A percentile compares a stretch with the other conserved stretches of the same genome.
Conservation (phyloP, 2,113 vertebrate genomes). For the Austrofundulus limnaeus region DNA sequence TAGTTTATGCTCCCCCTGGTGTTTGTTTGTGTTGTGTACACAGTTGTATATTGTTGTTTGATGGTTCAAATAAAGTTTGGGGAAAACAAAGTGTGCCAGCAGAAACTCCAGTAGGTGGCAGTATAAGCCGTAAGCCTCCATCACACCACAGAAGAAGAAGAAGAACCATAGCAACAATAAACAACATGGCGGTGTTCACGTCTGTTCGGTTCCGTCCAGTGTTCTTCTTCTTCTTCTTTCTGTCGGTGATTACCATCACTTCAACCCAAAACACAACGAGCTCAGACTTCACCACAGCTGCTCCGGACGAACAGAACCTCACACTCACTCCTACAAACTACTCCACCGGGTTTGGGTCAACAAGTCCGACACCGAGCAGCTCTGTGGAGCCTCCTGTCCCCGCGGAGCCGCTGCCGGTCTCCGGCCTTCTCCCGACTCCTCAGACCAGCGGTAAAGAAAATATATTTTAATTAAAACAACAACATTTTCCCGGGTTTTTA, state of each 20-base stretch:
- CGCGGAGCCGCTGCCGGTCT: conserved; percentile 28
- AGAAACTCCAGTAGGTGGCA: too few species aligned
- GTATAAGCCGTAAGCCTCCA: too few species aligned
- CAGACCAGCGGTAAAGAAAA: conserved; percentile 35
- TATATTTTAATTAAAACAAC: background rate
- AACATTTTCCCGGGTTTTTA: background rate
- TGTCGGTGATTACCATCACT: background rate
- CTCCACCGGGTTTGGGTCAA: background rate
- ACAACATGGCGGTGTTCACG: conserved; percentile 50
- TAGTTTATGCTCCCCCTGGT: too few species aligned
- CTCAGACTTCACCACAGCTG: background rate
- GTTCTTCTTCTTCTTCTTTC: conserved; percentile 4
- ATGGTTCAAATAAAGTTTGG: too few species aligned
- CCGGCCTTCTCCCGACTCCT: conserved; percentile 29
- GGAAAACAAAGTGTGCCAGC: too few species aligned
- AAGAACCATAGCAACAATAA: conserved; percentile 57
- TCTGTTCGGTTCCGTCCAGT: rapidly evolving
- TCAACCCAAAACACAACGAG: conserved; percentile 2
- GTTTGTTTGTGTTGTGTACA: too few species aligned
- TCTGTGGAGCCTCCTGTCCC: background rate
- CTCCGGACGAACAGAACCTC: background rate
- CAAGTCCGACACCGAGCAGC: conserved; percentile 1
- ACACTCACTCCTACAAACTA: background rate
- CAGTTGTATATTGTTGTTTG: too few species aligned
- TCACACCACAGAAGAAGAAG: conserved; percentile 28